Percentiles rank a stretch among this genome's conserved stretches.
phyloP scores from a whole-genome alignment of 2,888 invertebrate species.

The Iphiclides podalirius region DNA sequence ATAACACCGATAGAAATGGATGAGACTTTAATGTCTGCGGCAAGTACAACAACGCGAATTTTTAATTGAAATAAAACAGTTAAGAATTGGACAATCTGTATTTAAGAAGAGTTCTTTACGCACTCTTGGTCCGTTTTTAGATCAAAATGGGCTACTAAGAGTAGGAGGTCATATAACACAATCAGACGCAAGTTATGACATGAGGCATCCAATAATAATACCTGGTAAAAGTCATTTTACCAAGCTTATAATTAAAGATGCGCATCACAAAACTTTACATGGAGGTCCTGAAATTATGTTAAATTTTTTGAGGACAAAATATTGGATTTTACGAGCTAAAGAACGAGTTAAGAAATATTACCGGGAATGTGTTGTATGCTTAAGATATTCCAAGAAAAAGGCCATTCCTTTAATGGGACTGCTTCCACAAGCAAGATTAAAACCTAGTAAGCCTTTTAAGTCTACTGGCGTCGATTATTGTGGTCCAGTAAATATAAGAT shows the following conservation, averaged over 20 bases:
- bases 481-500: conserved; percentile 28
- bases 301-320: conserved; percentile 14
- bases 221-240: conserved; percentile 23
- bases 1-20: no score
- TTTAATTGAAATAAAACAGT: no score
- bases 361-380: conserved; percentile 9
- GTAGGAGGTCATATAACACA: neutral
- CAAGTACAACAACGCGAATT: no score
- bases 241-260: conserved; percentile 25
- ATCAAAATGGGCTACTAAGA: conserved; percentile 15
- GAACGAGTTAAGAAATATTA: conserved; percentile 7
- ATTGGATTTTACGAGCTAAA: conserved; percentile 12
- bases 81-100: no score
- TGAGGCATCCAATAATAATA: conserved; percentile 32
- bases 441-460: conserved; percentile 26
- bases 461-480: conserved; percentile 31
- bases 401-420: conserved; percentile 6
- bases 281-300: conserved; percentile 28
- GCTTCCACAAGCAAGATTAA: neutral
- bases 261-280: conserved; percentile 30
- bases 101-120: no score
- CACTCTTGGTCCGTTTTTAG: conserved; percentile 14
- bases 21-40: no score
- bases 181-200: conserved; percentile 4
- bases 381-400: conserved; percentile 6